Evolutionary conservation across 2,888 invertebrate genomes (phyloP).

Genomic region (Artemia sinica): DNA sequence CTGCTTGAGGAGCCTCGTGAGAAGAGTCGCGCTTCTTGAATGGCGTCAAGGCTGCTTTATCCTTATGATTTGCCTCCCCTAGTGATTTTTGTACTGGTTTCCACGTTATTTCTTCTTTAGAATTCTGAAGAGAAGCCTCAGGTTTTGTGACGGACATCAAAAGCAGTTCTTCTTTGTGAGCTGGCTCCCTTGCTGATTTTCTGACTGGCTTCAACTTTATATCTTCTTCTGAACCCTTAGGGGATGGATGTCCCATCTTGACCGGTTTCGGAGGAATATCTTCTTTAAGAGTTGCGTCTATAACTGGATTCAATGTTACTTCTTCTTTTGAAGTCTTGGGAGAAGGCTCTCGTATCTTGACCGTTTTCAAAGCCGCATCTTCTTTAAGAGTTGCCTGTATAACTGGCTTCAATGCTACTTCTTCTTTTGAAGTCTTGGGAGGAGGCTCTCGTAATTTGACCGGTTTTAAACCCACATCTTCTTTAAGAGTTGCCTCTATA

Average conservation of each 20-base stretch:
- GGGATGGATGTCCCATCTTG: not conserved
- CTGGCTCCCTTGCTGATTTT: not conserved
- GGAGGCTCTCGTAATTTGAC: slow-evolving; percentile 36
- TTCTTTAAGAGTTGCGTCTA: not conserved
- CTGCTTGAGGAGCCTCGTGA: not conserved
- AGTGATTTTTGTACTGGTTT: not conserved
- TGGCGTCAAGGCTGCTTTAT: not conserved
- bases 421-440: not conserved
- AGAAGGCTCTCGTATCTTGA: not conserved
- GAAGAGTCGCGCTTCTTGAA: not conserved
- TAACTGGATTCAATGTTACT: slow-evolving; percentile 11
- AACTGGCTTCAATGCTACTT: slow-evolving; percentile 9
- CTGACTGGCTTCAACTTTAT: not conserved
- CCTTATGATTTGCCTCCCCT: not conserved
- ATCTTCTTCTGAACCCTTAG: not conserved
- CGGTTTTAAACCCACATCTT: slow-evolving; percentile 37
- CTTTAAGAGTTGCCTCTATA: slow-evolving; percentile 26
- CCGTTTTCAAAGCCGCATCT: not conserved
- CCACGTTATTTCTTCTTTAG: not conserved
- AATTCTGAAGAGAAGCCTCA: not conserved
- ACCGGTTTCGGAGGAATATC: not conserved
- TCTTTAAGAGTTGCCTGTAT: not conserved
- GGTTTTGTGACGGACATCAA: slow-evolving; percentile 12
- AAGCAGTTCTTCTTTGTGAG: not conserved
- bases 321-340: not conserved